Base-by-base conservation (phyloP, 2,888 invertebrate genomes). In the Apamea crenata region DNA sequence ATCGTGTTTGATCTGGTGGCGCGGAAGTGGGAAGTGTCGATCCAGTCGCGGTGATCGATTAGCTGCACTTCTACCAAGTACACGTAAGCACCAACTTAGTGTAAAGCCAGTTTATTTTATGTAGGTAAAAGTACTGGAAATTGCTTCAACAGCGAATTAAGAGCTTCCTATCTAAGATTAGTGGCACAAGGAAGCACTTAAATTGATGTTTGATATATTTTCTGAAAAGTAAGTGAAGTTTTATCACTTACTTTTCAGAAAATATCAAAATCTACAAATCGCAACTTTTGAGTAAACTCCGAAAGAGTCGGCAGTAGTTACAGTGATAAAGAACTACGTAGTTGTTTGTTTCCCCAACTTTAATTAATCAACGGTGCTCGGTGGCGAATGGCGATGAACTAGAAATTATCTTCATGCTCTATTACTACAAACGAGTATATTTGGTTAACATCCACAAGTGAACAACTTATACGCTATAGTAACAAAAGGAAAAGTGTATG, bases 21-120 rank as follows among this genome's bases (percentile, higher is more conserved):
- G 14, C 89, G 87, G 87, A 90, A 89, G 79, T 75, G 79, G 88
- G 84, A 88, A 87, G 82, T 75, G 71, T 61, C 74, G 83, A 83
- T 78, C 32, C 56, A 69, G 82, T 74, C 82, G 81, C 66, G 80
- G 70, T 74, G 73, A 77, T 76, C 81, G 78, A 86, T 84, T 80
- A 77, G 79, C 69, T 68, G 74, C 78, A 74, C 84, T 70, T 74
- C 61, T 25, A 70, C 71, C 56, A n/a, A 69, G 71, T 74, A 66
- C 70, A 68, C 71, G 73, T 73, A 77, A 36, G 65, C 47, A 75
- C 21, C 25, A 47, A 65, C 66, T 32, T 47, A 18, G 29, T 66
- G 47, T 32, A 50, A 56, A 74, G 59, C 59, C 44, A 61, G 67
- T 79, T 79, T 36, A 25, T 78, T 69, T 56, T 29, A 63, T 69